These are phyloP conservation scores for Zoanthus gigantus DNA, from an alignment of 92 coral and sea anemone species.

Conservation along the genomic window DNA sequence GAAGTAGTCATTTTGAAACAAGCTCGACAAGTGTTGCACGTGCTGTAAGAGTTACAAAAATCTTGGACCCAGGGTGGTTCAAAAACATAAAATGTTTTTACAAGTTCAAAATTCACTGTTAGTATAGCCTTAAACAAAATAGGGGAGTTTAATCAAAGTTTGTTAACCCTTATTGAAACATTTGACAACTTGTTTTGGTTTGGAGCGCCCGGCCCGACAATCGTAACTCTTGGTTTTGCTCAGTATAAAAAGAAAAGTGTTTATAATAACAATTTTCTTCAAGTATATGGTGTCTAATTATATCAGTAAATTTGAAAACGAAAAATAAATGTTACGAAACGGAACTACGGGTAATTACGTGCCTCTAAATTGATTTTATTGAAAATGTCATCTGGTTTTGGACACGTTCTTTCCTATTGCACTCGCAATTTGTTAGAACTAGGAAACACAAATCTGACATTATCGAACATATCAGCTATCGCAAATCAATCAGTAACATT, in stretches of 20 bases:
- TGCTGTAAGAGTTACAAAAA: slow-evolving; percentile 2
- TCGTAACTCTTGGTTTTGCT: slow-evolving; percentile 24
- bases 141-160: slow-evolving; percentile 40
- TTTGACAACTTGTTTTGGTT: slow-evolving; percentile 41
- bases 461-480: slow-evolving; percentile 72
- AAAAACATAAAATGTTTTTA: slow-evolving; percentile 25
- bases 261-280: slow-evolving; percentile 59
- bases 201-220: slow-evolving; percentile 7
- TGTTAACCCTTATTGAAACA: slow-evolving; percentile 48
- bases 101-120: slow-evolving; percentile 12
- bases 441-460: slow-evolving; percentile 53
- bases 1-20: slow-evolving; percentile 77
- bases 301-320: slow-evolving; percentile 64
- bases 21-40: neutral
- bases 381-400: slow-evolving; percentile 77
- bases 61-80: slow-evolving; percentile 27
- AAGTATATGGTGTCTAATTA: slow-evolving; percentile 69
- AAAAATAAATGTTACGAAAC: slow-evolving; percentile 66
- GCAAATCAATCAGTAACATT: slow-evolving; percentile 65
- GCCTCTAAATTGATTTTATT: slow-evolving; percentile 82
- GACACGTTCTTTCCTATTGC: slow-evolving; percentile 50
- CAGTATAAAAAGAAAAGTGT: slow-evolving; percentile 18
- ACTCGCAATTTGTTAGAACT: slow-evolving; percentile 59
- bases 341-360: slow-evolving; percentile 78
- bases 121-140: slow-evolving; percentile 31